phyloP scores from a whole-genome alignment of 35 echinoderm and acorn worm genomes.

The Heliocidaris erythrogramma region DNA sequence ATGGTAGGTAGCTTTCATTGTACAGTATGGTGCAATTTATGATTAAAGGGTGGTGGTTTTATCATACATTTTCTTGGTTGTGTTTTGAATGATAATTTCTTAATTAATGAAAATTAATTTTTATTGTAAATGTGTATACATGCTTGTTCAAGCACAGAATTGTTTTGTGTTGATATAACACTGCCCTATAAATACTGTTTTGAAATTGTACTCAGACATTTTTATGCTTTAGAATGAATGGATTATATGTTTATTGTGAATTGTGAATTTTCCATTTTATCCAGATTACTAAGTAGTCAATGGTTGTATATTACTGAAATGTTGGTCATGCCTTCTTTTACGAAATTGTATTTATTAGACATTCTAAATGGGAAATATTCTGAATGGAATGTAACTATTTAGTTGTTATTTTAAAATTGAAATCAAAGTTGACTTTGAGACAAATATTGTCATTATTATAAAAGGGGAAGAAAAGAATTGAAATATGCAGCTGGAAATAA shows the following conservation, averaged over 20 bases:
- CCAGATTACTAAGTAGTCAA: constrained; percentile 15
- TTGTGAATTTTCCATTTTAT: neutral
- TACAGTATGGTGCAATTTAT: constrained; percentile 25
- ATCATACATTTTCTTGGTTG: neutral
- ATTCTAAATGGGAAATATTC: neutral
- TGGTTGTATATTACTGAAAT: constrained; percentile 30
- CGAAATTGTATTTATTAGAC: constrained; percentile 10
- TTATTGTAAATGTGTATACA: constrained; percentile 2
- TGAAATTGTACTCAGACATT: neutral
- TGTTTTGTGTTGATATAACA: neutral
- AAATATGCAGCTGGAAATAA: neutral
- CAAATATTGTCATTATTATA: neutral
- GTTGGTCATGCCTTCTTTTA: constrained; percentile 1
- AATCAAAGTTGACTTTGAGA: neutral
- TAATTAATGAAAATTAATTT: constrained; percentile 14
- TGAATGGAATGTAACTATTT: constrained; percentile 36
- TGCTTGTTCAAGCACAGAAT: neutral
- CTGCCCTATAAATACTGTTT: constrained; percentile 44
- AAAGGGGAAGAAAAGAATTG: neutral
- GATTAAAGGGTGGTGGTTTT: constrained; percentile 20
- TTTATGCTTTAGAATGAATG: neutral
- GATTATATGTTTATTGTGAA: constrained; percentile 7
- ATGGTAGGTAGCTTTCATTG: neutral
- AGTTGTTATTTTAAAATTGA: neutral
- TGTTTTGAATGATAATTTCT: neutral